Evolutionary conservation across 2,888 invertebrate genomes (phyloP).

Genomic region (Leptothorax acervorum): DNA sequence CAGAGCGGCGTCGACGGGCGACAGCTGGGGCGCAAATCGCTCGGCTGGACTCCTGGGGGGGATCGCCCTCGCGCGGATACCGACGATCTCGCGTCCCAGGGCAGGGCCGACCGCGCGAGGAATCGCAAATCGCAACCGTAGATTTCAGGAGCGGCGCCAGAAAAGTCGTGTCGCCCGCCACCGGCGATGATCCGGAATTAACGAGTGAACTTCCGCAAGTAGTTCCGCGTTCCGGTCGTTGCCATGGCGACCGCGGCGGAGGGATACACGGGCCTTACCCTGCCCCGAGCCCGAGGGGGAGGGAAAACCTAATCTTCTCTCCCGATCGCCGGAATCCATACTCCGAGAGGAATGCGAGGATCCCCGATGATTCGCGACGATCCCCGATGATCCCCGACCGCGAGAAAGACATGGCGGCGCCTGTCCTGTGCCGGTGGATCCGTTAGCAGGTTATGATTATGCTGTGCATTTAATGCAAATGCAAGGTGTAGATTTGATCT

Average conservation of each 20-base stretch:
- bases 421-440: not conserved
- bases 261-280: slow-evolving; percentile 58
- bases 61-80: not conserved
- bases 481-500: not conserved
- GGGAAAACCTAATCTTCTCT: no score
- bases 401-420: not conserved
- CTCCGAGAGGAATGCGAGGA: not conserved
- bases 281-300: not conserved
- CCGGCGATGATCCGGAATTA: slow-evolving; percentile 75
- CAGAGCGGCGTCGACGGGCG: slow-evolving; percentile 21
- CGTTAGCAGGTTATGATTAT: no score
- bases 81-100: not conserved
- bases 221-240: slow-evolving; percentile 80
- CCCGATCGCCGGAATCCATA: slow-evolving; percentile 38
- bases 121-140: slow-evolving; percentile 28
- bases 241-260: slow-evolving; percentile 77
- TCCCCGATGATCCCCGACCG: not conserved
- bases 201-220: slow-evolving; percentile 81
- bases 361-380: not conserved
- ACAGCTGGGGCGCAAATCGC: slow-evolving; percentile 30
- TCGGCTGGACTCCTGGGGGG: not conserved
- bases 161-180: slow-evolving; percentile 62
- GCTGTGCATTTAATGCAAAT: no score
- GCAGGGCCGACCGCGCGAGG: not conserved
- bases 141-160: not conserved